These are phyloP conservation scores for Petrocephalus schoutedeni DNA, from an alignment of 2,797 vertebrate genomes.

Conservation along the genomic window DNA sequence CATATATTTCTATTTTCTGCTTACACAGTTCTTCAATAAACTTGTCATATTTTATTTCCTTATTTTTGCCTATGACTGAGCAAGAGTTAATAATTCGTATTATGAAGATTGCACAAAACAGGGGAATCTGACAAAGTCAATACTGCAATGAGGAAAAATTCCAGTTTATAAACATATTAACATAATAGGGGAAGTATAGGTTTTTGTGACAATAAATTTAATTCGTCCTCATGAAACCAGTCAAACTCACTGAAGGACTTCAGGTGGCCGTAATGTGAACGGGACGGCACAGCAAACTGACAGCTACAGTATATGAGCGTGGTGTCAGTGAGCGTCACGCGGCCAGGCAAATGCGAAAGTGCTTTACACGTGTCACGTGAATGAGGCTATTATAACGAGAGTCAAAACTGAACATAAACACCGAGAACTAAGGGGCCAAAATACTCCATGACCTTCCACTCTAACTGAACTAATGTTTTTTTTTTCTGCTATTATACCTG, in stretches of 20 bases:
- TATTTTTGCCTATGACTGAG: background rate
- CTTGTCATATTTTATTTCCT: background rate
- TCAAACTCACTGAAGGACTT: background rate
- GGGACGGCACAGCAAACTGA: background rate
- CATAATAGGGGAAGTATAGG: background rate
- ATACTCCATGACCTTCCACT: constrained; percentile 18
- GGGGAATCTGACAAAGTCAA: background rate
- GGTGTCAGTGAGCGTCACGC: background rate
- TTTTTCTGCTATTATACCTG: constrained; percentile 1
- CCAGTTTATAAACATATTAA: background rate
- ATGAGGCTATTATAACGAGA: background rate
- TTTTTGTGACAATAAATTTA: background rate
- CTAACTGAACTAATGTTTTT: constrained; percentile 8
- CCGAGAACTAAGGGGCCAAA: background rate
- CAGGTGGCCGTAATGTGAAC: background rate
- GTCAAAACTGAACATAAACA: background rate
- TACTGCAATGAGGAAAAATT: background rate
- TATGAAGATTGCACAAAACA: background rate
- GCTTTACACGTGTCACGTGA: background rate
- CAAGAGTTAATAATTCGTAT: background rate
- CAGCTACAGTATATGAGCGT: background rate
- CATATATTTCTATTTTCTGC: background rate
- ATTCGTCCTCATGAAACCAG: background rate
- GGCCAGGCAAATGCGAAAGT: background rate
- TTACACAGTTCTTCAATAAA: background rate